phyloP scores from a whole-genome alignment of 2,113 vertebrate genomes.

The Hippoglossus stenolepis region DNA sequence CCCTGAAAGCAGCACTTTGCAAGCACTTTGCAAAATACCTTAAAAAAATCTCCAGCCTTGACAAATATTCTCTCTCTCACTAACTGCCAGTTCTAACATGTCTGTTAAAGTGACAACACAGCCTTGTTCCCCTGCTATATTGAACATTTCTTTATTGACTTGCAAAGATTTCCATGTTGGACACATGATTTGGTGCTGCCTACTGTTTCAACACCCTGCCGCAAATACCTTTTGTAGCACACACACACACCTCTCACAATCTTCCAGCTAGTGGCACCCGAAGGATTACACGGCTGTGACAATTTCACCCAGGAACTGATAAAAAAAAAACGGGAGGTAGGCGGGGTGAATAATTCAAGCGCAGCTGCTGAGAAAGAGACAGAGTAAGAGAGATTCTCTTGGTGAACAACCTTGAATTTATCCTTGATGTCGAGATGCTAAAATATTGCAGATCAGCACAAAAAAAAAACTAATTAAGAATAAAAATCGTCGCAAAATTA shows the following conservation, averaged over 20 bases:
- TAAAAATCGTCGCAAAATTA: constrained; percentile 66
- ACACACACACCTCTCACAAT: background rate
- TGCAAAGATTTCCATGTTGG: constrained; percentile 54
- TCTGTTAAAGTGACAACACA: constrained; percentile 57
- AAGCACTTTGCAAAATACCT: constrained; percentile 70
- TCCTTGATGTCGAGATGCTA: constrained; percentile 65
- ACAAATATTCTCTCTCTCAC: constrained; percentile 45
- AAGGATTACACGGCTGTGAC: constrained; percentile 68
- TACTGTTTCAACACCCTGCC: constrained; percentile 31
- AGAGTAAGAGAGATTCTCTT: constrained; percentile 32
- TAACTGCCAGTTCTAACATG: constrained; percentile 59
- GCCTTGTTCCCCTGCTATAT: constrained; percentile 16
- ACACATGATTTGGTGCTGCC: constrained; percentile 33
- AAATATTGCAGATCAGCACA: constrained; percentile 71
- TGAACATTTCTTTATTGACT: constrained; percentile 57
- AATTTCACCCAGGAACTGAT: constrained; percentile 66
- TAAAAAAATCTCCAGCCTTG: constrained; percentile 41
- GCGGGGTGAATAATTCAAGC: constrained; percentile 60
- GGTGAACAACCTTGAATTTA: constrained; percentile 74
- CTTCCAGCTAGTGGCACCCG: constrained; percentile 53
- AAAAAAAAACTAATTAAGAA: constrained; percentile 66
- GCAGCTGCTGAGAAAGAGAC: constrained; percentile 44
- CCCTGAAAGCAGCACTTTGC: constrained; percentile 74
- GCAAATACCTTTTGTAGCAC: constrained; percentile 9
- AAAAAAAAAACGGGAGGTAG: constrained; percentile 32